phyloP scores from a whole-genome alignment of 2,888 invertebrate genomes.

The Gymnoscelis rufifasciata region DNA sequence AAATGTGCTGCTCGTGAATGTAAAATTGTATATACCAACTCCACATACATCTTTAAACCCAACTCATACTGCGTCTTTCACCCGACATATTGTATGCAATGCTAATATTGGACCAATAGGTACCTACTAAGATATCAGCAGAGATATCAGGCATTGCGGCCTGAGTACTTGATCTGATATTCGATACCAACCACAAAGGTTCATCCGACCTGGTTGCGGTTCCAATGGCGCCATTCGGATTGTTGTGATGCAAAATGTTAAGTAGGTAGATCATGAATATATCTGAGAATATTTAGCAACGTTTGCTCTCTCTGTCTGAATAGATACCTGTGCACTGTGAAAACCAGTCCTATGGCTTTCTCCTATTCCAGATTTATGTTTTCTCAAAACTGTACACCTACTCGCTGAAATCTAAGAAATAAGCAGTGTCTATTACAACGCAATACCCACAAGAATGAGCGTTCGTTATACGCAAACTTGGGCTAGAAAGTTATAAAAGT shows the following conservation, averaged over 20 bases:
- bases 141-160: constrained; percentile 33
- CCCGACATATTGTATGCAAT: too few relatives aligned
- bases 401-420: too few relatives aligned
- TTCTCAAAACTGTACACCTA: constrained; percentile 29
- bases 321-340: not conserved
- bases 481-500: too few relatives aligned
- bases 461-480: too few relatives aligned
- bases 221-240: constrained; percentile 37
- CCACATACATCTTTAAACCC: too few relatives aligned
- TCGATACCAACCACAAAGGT: constrained; percentile 52
- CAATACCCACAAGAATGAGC: too few relatives aligned
- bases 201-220: constrained; percentile 57
- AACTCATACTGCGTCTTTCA: too few relatives aligned
- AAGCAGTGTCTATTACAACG: too few relatives aligned
- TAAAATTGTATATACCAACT: too few relatives aligned
- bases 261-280: not conserved
- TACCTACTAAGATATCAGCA: not conserved
- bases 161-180: constrained; percentile 44
- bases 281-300: too few relatives aligned
- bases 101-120: too few relatives aligned
- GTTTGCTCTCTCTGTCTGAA: constrained; percentile 6
- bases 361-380: constrained; percentile 25
- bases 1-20: too few relatives aligned
- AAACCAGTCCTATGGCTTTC: constrained; percentile 37
- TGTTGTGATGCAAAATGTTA: constrained; percentile 1